These are phyloP conservation scores for Gorsachius goisagi DNA, from an alignment of 2,113 vertebrate genomes.

Conservation along the genomic window DNA sequence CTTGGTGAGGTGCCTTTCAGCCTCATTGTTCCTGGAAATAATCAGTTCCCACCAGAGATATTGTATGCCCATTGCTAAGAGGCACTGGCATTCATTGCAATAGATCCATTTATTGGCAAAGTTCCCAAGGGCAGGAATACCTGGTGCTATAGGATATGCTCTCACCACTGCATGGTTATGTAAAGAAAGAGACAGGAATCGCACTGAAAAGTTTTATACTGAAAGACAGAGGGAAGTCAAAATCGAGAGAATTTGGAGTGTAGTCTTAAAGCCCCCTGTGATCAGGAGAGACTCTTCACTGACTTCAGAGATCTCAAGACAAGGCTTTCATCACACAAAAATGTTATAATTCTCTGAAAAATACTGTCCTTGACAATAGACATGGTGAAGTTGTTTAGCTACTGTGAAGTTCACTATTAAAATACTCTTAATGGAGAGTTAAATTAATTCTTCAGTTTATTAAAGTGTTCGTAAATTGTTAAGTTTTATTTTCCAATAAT, in stretches of 20 bases:
- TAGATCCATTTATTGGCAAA: neutral
- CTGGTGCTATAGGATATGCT: neutral
- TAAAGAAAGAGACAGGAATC: neutral
- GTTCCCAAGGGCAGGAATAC: neutral
- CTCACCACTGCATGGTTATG: neutral
- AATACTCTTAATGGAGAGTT: neutral
- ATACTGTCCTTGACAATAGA: neutral
- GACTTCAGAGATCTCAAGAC: neutral
- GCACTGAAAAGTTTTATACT: neutral
- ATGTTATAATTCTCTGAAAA: neutral
- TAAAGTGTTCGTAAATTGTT: neutral
- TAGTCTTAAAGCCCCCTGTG: neutral
- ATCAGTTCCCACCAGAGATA: neutral
- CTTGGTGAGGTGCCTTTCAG: neutral
- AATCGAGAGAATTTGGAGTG: neutral
- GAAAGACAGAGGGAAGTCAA: neutral
- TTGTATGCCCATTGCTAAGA: neutral
- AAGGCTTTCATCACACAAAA: neutral
- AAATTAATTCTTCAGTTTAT: neutral
- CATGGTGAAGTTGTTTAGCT: neutral
- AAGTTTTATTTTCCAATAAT: neutral
- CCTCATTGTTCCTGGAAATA: neutral
- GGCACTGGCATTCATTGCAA: neutral
- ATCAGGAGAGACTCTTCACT: neutral
- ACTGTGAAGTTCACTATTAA: neutral